Evolutionary conservation across 92 coral and sea anemone species (phyloP).

Genomic region (Porites divaricata): DNA sequence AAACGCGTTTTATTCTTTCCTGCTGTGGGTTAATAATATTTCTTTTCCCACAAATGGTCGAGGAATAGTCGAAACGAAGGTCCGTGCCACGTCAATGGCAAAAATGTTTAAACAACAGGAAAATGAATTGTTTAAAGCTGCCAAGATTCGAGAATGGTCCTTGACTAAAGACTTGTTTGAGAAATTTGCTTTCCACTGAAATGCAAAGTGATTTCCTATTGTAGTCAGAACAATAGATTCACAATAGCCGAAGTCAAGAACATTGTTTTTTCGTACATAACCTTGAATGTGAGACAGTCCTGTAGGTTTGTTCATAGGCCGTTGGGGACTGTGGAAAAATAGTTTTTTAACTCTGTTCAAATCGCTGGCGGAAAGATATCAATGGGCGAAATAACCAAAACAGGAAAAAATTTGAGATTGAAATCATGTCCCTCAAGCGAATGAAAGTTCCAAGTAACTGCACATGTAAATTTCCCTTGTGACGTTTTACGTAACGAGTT

Average conservation of each 20-base stretch:
- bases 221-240: slow-evolving; percentile 19
- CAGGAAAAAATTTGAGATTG: slow-evolving; percentile 7
- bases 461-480: slow-evolving; percentile 74
- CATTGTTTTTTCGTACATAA: slow-evolving; percentile 9
- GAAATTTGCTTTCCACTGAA: slow-evolving; percentile 19
- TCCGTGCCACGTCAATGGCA: not conserved
- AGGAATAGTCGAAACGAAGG: not conserved
- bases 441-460: slow-evolving; percentile 21
- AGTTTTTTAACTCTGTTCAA: not conserved
- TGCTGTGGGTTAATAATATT: slow-evolving; percentile 25
- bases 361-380: not conserved
- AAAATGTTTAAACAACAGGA: not conserved
- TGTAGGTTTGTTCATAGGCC: not conserved
- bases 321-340: not conserved
- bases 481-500: slow-evolving; percentile 77
- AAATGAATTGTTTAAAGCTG: slow-evolving; percentile 5
- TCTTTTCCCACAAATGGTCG: slow-evolving; percentile 36
- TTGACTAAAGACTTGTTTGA: slow-evolving; percentile 33
- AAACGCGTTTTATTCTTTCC: slow-evolving; percentile 26
- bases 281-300: slow-evolving; percentile 3
- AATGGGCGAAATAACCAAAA: not conserved
- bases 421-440: slow-evolving; percentile 13
- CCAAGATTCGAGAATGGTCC: slow-evolving; percentile 26
- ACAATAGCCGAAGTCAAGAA: slow-evolving; percentile 21
- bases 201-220: slow-evolving; percentile 46